These are phyloP conservation scores for Latrodectus hesperus DNA, from an alignment of 2,888 invertebrate genomes.

Conservation along the genomic window DNA sequence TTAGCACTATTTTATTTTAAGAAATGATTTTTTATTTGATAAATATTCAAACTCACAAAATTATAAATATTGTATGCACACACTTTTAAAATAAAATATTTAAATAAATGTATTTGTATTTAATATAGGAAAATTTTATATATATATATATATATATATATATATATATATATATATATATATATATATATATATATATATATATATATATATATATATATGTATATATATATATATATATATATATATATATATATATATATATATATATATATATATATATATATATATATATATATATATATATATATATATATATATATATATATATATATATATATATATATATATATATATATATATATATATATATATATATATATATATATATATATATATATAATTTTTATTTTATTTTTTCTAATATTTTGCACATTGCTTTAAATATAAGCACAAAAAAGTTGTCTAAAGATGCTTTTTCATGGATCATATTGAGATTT, in stretches of 20 bases:
- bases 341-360: conserved; percentile 17
- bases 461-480: no score
- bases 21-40: no score
- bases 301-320: conserved; percentile 12
- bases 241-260: conserved; percentile 9
- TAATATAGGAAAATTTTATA: not conserved
- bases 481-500: no score
- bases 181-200: conserved; percentile 17
- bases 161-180: conserved; percentile 17
- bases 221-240: conserved; percentile 4
- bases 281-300: conserved; percentile 15
- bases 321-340: conserved; percentile 14
- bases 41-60: no score
- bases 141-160: conserved; percentile 13
- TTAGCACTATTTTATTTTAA: no score
- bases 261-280: conserved; percentile 11
- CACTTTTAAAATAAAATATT: no score
- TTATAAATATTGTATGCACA: no score
- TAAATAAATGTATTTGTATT: not conserved
- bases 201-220: conserved; percentile 15
- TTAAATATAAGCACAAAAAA: no score
- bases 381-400: conserved; percentile 17
- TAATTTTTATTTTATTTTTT: not conserved
- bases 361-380: conserved; percentile 17
- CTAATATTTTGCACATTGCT: no score